Evolutionary conservation across 2,888 invertebrate species (phyloP).

Genomic region (Polyommatus icarus): DNA sequence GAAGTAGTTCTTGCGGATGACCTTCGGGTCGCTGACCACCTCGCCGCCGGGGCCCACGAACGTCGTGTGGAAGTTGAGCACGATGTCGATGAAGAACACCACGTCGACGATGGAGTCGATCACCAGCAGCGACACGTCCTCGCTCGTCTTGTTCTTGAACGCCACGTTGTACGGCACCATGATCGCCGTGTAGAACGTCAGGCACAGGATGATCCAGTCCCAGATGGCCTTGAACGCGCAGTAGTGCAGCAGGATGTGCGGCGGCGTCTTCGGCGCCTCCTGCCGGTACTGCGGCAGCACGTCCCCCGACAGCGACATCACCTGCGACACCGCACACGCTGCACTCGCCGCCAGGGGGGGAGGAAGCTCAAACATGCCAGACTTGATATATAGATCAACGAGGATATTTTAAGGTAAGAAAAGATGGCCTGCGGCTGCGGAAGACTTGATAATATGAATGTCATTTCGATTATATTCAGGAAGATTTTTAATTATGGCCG

Average conservation of each 20-base stretch:
- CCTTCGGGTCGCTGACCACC: conserved; percentile 99
- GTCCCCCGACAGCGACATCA: conserved; percentile 98
- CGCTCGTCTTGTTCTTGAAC: conserved; percentile 99
- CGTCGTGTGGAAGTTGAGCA: conserved; percentile 99
- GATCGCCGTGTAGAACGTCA: conserved; percentile 99
- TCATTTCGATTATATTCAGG: too few relatives aligned
- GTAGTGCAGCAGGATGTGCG: conserved; percentile 99
- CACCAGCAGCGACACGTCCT: conserved; percentile 95
- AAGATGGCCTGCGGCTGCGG: not conserved
- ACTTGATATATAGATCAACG: not conserved
- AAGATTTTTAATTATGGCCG: too few relatives aligned
- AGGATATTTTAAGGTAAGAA: not conserved
- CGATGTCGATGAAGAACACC: conserved; percentile 99
- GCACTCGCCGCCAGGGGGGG: conserved; percentile 11
- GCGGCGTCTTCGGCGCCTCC: conserved; percentile 99
- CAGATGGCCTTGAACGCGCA: conserved; percentile 99
- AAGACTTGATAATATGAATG: not conserved
- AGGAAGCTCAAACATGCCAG: not conserved
- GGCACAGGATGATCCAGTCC: conserved; percentile 99
- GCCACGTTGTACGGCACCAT: conserved; percentile 99
- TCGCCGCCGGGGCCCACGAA: conserved; percentile 98
- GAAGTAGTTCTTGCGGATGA: conserved; percentile 98
- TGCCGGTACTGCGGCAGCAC: conserved; percentile 99
- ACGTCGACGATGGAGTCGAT: conserved; percentile 99
- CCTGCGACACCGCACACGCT: conserved; percentile 52